phyloP scores from a whole-genome alignment of 2,888 invertebrate species.

The Sepioteuthis lessoniana region DNA sequence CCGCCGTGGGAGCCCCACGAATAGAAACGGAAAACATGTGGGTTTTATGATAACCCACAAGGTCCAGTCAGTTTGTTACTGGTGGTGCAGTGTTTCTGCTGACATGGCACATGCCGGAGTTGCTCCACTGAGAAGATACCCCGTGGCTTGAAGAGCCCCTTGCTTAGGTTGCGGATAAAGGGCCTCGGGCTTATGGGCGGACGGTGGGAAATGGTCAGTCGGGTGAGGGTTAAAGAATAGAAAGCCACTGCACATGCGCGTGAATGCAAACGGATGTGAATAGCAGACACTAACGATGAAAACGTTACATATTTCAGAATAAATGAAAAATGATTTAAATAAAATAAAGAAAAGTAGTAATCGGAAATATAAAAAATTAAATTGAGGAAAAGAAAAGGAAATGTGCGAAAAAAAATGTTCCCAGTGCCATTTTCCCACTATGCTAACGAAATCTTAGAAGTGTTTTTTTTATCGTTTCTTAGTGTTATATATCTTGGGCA shows the following conservation, averaged over 20 bases:
- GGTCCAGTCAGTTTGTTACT: slow-evolving; percentile 2
- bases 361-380: not conserved
- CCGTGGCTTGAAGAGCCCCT: slow-evolving; percentile 12
- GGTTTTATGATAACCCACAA: not conserved
- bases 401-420: too few species aligned
- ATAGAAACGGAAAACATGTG: not conserved
- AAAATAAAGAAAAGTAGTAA: not conserved
- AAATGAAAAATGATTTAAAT: not conserved
- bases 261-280: not conserved
- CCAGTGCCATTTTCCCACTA: too few species aligned
- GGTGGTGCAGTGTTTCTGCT: not conserved
- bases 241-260: not conserved
- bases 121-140: not conserved
- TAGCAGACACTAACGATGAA: not conserved
- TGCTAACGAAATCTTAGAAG: too few species aligned
- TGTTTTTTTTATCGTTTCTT: too few species aligned
- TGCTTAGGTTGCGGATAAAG: not conserved
- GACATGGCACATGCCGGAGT: slow-evolving; percentile 20
- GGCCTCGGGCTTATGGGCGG: not conserved
- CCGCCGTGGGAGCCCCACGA: not conserved
- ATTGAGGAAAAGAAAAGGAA: not conserved
- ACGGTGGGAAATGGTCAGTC: not conserved
- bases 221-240: not conserved
- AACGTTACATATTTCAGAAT: not conserved
- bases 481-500: too few species aligned